phyloP scores from a whole-genome alignment of 2,113 vertebrate species.

The Saimiri boliviensis region DNA sequence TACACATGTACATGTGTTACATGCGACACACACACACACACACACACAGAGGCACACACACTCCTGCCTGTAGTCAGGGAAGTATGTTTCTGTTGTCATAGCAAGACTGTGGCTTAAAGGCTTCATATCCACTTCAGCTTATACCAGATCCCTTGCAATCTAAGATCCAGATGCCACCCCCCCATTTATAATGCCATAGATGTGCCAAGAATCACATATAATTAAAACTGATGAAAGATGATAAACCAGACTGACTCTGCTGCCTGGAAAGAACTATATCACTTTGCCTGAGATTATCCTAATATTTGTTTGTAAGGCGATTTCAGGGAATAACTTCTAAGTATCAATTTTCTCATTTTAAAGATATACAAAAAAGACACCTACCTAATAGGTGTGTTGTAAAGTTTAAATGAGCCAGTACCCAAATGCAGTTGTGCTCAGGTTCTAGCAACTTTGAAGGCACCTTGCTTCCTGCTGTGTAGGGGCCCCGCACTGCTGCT shows the following conservation, averaged over 20 bases:
- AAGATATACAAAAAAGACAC: background rate
- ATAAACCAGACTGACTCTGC: background rate
- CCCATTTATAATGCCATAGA: background rate
- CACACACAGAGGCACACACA: background rate
- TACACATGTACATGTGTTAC: background rate
- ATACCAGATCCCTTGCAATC: background rate
- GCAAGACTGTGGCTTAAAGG: background rate
- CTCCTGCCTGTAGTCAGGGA: background rate
- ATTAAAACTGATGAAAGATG: background rate
- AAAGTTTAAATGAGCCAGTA: background rate
- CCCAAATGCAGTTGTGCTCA: background rate
- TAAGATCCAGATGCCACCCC: background rate
- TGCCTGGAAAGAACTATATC: background rate
- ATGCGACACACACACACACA: background rate
- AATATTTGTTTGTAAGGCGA: background rate
- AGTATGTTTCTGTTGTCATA: background rate
- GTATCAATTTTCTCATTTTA: background rate
- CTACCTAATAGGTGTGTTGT: background rate
- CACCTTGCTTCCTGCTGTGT: background rate
- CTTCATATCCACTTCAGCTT: background rate
- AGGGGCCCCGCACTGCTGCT: rapidly evolving
- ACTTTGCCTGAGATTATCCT: background rate
- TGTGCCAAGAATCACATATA: background rate
- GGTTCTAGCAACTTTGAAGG: background rate
- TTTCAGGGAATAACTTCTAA: background rate